Evolutionary conservation across 2,113 vertebrate genomes (phyloP).

Genomic region (Columba livia): DNA sequence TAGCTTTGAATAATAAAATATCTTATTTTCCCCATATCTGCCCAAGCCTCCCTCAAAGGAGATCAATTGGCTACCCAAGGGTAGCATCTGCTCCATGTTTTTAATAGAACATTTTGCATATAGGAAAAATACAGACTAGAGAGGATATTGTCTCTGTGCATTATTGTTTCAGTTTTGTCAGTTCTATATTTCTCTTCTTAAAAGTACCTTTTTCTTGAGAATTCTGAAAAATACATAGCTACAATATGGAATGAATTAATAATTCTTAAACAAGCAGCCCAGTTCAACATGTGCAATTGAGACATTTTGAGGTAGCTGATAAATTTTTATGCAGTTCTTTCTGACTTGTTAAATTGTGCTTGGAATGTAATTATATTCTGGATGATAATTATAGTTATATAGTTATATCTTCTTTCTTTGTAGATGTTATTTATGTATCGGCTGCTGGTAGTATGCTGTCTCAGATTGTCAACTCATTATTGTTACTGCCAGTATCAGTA

Average conservation of each 20-base stretch:
- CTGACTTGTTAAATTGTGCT: background rate
- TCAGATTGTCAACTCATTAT: conserved; percentile 90
- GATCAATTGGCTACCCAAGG: background rate
- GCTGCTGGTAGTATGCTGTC: conserved; percentile 98
- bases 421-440: conserved; percentile 95
- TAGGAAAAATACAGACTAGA: background rate
- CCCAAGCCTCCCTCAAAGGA: background rate
- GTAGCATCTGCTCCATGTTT: background rate
- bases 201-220: background rate
- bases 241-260: background rate
- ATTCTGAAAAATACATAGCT: background rate
- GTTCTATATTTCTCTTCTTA: background rate
- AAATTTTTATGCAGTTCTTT: background rate
- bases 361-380: background rate
- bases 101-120: background rate
- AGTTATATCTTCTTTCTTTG: background rate
- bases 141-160: background rate
- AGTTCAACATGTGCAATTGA: background rate
- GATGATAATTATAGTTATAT: background rate
- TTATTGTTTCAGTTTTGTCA: background rate
- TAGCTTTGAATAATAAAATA: background rate
- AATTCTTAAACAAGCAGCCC: background rate
- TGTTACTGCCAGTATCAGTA: conserved; percentile 92
- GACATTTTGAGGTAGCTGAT: background rate
- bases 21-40: background rate